Evolutionary conservation across 2,113 vertebrate species (phyloP).

Genomic region (Caranx melampygus): DNA sequence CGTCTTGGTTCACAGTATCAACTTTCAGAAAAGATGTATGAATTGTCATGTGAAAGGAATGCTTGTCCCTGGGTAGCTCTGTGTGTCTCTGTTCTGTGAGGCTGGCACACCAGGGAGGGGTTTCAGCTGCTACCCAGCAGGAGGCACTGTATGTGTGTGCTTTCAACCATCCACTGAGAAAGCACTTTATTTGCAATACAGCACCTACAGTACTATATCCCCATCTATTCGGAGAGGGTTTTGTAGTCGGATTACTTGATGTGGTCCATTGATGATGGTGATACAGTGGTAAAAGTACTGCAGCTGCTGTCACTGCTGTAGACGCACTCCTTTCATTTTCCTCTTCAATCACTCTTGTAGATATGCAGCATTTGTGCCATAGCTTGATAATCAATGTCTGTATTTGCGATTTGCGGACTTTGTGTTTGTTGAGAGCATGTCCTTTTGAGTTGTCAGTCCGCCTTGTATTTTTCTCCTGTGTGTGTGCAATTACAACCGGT

Average conservation of each 20-base stretch:
- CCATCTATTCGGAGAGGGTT: slow-evolving; percentile 57
- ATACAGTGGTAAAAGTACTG: background rate
- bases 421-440: slow-evolving; percentile 38
- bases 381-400: slow-evolving; percentile 41
- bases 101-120: slow-evolving; percentile 59
- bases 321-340: slow-evolving; percentile 16
- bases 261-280: slow-evolving; percentile 30
- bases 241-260: slow-evolving; percentile 34
- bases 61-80: slow-evolving; percentile 42
- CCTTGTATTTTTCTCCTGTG: slow-evolving; percentile 52
- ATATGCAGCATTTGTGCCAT: slow-evolving; percentile 19
- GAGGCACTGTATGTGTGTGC: slow-evolving; percentile 76
- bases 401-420: slow-evolving; percentile 35
- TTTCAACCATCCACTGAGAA: slow-evolving; percentile 60
- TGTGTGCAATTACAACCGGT: slow-evolving; percentile 59
- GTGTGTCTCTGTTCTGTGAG: slow-evolving; percentile 38
- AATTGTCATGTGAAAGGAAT: slow-evolving; percentile 34
- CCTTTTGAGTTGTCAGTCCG: slow-evolving; percentile 46
- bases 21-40: slow-evolving; percentile 47
- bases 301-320: slow-evolving; percentile 10
- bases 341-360: background rate
- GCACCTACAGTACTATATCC: slow-evolving; percentile 35
- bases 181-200: slow-evolving; percentile 55
- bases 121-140: slow-evolving; percentile 79
- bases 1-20: slow-evolving; percentile 32